Evolutionary conservation across 2,888 invertebrate genomes (phyloP).

Genomic region (Frankliniella fusca): DNA sequence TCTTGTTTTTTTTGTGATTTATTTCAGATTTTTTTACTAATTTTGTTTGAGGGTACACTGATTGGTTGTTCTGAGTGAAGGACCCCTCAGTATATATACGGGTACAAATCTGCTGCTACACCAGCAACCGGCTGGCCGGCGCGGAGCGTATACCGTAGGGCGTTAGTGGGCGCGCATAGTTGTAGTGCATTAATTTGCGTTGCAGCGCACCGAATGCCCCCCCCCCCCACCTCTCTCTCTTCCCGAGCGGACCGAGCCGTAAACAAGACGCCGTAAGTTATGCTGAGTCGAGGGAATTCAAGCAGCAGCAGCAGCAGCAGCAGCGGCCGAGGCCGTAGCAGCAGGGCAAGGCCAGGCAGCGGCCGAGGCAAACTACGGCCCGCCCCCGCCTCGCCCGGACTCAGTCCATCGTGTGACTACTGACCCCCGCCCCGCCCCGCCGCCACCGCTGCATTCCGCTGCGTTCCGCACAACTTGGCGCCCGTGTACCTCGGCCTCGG

Average conservation of each 20-base stretch:
- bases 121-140: not conserved
- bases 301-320: not conserved
- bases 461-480: too few species aligned
- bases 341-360: not conserved
- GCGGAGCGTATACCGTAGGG: not conserved
- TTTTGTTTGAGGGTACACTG: too few species aligned
- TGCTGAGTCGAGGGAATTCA: not conserved
- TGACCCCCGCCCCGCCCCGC: too few species aligned
- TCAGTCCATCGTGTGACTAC: not conserved
- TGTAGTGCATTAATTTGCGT: slow-evolving; percentile 26
- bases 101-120: too few species aligned
- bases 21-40: too few species aligned
- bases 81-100: too few species aligned
- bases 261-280: slow-evolving; percentile 25
- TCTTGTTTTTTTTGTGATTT: too few species aligned
- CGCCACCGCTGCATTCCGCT: too few species aligned
- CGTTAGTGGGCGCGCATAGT: slow-evolving; percentile 8
- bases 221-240: not conserved
- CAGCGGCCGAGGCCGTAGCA: not conserved
- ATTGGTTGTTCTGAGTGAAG: too few species aligned
- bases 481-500: too few species aligned
- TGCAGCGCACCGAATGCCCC: slow-evolving; percentile 4
- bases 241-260: not conserved
- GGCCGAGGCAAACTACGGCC: not conserved
- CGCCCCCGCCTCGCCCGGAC: not conserved